Base-by-base conservation (phyloP, 2,888 invertebrate genomes). In the Agapostemon virescens region DNA sequence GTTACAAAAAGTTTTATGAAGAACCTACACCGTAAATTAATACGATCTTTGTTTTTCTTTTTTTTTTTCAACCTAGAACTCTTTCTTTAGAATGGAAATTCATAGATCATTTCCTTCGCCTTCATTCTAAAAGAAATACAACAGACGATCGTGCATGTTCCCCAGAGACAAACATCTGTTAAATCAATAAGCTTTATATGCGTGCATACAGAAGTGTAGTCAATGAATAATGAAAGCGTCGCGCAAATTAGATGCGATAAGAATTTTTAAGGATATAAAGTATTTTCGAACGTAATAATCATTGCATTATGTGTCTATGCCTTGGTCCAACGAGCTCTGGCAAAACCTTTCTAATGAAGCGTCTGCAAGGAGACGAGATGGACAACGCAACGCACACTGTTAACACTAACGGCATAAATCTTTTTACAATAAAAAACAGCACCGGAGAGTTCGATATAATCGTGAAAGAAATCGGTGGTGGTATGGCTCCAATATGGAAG, bases 401-500 rank as follows among this genome's bases (percentile, higher is more conserved):
- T 61, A 95, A 97, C 11, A 97, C 97, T 0, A 95, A 96, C 52
- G 97, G 97, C 1, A 96, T 96, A 0, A 96, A 97, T 91, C 95
- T 97, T 79, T 96, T 95, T 87, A 95, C 95, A 58, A 93, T 97
- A 23, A 93, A 93, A 86, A 92, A 91, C 71, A 86, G 87, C n/a
- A 94, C 93, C 84, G 94, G 94, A 63, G 94, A 93, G 86, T 94
- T 94, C 88, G 93, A 94, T 89, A 93, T 94, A 74, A 90, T 95
- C 5, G 93, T 97, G 23, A 93, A 96, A 71, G 97, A 97, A 93
- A 93, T 97, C 38, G 97, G 97, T 0, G 97, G 97, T 3, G 94
- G 95, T 83, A 96, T 97, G 96, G 96, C 96, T 71, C 96, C 97
- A 5, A 93, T 97, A 70, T 97, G 97, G 97, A 94, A 94, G 33